Conservation (phyloP, 2,113 vertebrate genomes). For the Macheiramphus alcinus region DNA sequence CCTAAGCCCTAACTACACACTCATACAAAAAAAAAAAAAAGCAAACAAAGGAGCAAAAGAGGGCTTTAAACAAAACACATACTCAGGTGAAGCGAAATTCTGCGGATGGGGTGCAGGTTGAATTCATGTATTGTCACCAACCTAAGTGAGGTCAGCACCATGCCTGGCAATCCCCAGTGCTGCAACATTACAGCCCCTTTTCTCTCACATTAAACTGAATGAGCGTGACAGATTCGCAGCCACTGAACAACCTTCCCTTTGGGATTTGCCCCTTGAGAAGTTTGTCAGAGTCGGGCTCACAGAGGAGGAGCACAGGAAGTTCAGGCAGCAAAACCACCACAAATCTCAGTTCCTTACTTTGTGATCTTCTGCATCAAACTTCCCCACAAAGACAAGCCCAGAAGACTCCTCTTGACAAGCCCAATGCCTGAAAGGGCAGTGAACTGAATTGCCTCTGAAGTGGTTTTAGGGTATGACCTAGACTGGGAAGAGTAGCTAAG, state of each 20-base stretch:
- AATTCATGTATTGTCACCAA: not conserved
- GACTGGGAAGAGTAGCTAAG: not conserved
- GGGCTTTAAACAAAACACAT: not conserved
- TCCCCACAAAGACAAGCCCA: not conserved
- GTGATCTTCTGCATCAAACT: not conserved
- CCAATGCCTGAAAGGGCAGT: not conserved
- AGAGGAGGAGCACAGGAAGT: not conserved
- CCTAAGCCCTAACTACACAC: not conserved
- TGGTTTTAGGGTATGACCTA: not conserved
- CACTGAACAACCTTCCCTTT: not conserved
- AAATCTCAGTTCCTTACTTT: not conserved
- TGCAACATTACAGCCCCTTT: not conserved
- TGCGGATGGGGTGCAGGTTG: not conserved
- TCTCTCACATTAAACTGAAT: not conserved
- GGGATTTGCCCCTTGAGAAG: not conserved
- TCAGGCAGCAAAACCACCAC: not conserved
- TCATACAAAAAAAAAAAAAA: not conserved
- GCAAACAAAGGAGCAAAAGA: not conserved
- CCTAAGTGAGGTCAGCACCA: not conserved
- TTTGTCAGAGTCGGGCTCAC: fast-evolving
- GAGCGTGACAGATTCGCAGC: not conserved
- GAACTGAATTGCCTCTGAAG: not conserved
- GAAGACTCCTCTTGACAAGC: not conserved
- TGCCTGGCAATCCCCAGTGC: not conserved
- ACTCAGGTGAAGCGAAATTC: not conserved